These are phyloP conservation scores for Hypercompe scribonia DNA, from an alignment of 2,888 invertebrate species.

Conservation along the genomic window DNA sequence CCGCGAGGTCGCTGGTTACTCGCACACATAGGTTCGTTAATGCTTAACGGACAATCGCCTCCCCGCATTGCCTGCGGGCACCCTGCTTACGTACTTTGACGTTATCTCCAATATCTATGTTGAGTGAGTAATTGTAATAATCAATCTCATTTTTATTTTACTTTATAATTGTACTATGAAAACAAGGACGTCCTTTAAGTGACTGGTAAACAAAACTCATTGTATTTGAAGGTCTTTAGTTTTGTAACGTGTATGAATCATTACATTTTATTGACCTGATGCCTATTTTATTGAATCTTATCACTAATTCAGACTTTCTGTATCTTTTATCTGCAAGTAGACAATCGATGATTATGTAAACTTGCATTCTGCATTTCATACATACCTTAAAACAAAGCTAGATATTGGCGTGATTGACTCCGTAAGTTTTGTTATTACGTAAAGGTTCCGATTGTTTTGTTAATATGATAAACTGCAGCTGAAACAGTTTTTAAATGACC, in stretches of 20 bases:
- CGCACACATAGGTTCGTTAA: slow-evolving; percentile 72
- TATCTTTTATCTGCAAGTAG: too few relatives aligned
- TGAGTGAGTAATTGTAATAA: slow-evolving; percentile 62
- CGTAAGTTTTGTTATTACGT: background rate
- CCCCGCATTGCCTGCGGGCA: slow-evolving; percentile 49
- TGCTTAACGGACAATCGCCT: slow-evolving; percentile 67
- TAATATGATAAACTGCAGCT: background rate
- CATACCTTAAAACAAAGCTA: background rate
- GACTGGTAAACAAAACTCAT: slow-evolving; percentile 22
- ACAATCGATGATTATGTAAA: too few relatives aligned
- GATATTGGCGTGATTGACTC: background rate
- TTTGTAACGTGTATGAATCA: background rate
- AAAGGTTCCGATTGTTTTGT: background rate
- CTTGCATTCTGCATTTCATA: background rate
- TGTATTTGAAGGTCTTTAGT: slow-evolving; percentile 1
- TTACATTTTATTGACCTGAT: background rate
- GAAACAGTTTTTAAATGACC: background rate
- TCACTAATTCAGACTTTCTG: too few relatives aligned
- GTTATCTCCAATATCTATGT: slow-evolving; percentile 54
- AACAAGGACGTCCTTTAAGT: slow-evolving; percentile 44
- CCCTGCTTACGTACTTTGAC: slow-evolving; percentile 44
- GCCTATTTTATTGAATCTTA: background rate
- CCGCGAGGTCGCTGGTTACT: slow-evolving; percentile 77
- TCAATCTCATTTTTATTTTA: slow-evolving; percentile 58
- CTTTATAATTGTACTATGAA: slow-evolving; percentile 25